Conservation (phyloP, 2,888 invertebrate genomes). For the Xestia xanthographa region DNA sequence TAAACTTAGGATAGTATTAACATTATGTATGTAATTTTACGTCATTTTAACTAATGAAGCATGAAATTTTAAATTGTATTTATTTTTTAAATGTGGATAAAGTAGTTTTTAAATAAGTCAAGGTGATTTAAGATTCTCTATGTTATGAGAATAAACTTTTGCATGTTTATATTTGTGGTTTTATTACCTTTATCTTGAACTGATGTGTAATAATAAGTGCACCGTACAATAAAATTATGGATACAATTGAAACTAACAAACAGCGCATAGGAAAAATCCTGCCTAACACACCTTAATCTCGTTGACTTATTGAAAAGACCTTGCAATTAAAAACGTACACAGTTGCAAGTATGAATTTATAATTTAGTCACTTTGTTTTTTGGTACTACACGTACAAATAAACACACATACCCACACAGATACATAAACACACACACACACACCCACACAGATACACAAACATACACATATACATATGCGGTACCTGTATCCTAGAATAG, state of each 20-base stretch:
- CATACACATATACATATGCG: too few species aligned
- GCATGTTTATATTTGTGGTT: conserved; percentile 64
- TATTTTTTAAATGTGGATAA: conserved; percentile 64
- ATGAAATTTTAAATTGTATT: conserved; percentile 62
- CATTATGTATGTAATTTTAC: conserved; percentile 32
- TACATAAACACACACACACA: too few species aligned
- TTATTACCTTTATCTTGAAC: conserved; percentile 7
- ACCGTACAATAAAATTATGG: background rate
- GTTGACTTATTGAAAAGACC: background rate
- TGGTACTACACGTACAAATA: too few species aligned
- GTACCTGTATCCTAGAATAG: too few species aligned
- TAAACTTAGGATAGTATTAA: conserved; percentile 43
- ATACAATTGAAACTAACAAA: background rate
- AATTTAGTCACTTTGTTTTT: too few species aligned
- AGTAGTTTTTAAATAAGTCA: conserved; percentile 51
- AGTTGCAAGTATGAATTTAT: background rate
- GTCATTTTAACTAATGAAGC: conserved; percentile 52
- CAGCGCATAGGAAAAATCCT: background rate
- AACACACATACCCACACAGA: too few species aligned
- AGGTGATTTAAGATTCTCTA: conserved; percentile 64
- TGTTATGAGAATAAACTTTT: conserved; percentile 65
- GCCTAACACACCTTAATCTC: background rate
- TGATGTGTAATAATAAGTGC: background rate
- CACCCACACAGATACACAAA: too few species aligned
- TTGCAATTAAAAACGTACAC: background rate